These are phyloP conservation scores for Anthopleura sola DNA, from an alignment of 64 coral and sea anemone genomes.

Conservation along the genomic window DNA sequence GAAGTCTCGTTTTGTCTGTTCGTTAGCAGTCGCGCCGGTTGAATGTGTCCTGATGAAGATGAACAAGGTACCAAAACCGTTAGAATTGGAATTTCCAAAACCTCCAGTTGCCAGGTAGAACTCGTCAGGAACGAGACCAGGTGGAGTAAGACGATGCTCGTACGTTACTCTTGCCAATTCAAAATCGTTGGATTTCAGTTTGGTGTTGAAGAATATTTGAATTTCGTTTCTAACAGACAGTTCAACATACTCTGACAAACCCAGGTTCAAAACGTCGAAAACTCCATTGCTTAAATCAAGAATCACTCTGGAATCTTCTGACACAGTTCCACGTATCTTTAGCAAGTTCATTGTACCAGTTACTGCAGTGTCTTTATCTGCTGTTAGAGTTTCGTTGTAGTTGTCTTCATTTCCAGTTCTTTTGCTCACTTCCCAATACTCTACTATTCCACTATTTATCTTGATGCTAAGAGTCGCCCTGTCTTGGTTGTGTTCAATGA, in stretches of 20 bases:
- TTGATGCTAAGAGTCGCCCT: slow-evolving; percentile 38
- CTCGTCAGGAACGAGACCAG: slow-evolving; percentile 35
- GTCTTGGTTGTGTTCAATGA: slow-evolving; percentile 42
- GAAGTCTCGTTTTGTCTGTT: slow-evolving; percentile 47
- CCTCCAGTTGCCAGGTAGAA: slow-evolving; percentile 40
- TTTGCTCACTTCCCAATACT: slow-evolving; percentile 16
- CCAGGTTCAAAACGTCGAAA: slow-evolving; percentile 21
- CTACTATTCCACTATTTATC: slow-evolving; percentile 7
- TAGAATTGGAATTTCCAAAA: slow-evolving; percentile 6
- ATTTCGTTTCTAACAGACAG: slow-evolving; percentile 24
- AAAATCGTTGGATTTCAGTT: slow-evolving; percentile 20
- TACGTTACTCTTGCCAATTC: slow-evolving; percentile 41
- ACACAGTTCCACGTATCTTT: slow-evolving; percentile 4
- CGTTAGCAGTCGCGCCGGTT: slow-evolving; percentile 1
- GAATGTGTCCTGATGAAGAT: slow-evolving; percentile 45
- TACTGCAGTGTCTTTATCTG: slow-evolving; percentile 4
- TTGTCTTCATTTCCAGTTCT: neutral
- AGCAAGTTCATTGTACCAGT: slow-evolving; percentile 42
- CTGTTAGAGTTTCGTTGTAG: slow-evolving; percentile 35
- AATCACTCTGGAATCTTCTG: slow-evolving; percentile 30
- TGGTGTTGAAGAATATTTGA: slow-evolving; percentile 28
- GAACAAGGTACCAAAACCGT: slow-evolving; percentile 31
- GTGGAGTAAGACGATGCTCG: slow-evolving; percentile 31
- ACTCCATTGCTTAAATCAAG: slow-evolving; percentile 48
- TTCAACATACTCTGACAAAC: neutral